These are phyloP conservation scores for Silurus asotus DNA, from an alignment of 2,113 vertebrate genomes.

Conservation along the genomic window DNA sequence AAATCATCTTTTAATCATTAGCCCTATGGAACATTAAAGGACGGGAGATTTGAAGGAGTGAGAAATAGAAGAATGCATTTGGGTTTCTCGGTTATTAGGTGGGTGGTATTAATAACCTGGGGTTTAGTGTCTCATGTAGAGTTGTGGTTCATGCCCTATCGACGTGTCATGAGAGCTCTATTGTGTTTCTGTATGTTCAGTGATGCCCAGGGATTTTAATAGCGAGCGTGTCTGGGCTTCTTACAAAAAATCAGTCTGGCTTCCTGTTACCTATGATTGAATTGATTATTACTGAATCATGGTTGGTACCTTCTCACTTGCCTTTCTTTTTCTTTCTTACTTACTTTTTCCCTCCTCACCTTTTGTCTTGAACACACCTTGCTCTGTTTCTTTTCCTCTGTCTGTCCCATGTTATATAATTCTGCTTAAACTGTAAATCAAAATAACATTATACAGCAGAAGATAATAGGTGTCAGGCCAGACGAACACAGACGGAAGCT, in stretches of 20 bases:
- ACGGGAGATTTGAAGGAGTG: not conserved
- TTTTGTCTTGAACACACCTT: not conserved
- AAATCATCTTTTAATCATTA: not conserved
- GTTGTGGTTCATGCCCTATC: constrained; percentile 14
- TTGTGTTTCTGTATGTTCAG: constrained; percentile 7
- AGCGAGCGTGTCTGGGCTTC: not conserved
- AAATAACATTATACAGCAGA: too few relatives aligned
- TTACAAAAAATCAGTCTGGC: constrained; percentile 18
- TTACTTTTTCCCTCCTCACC: not conserved
- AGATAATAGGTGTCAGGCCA: too few relatives aligned
- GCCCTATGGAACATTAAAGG: not conserved
- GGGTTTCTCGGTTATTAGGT: constrained; percentile 15
- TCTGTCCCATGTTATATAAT: not conserved
- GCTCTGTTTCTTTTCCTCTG: too few relatives aligned
- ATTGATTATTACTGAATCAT: constrained; percentile 23
- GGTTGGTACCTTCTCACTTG: not conserved
- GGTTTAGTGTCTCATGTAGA: not conserved
- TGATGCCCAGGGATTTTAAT: constrained; percentile 9
- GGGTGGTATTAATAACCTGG: constrained; percentile 32
- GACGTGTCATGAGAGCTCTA: constrained; percentile 8
- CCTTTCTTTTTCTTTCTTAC: not conserved
- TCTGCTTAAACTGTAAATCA: not conserved
- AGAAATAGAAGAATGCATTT: not conserved
- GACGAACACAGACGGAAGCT: too few relatives aligned
- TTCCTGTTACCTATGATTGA: constrained; percentile 22